Evolutionary conservation across 1,140 invertebrate genomes (phyloP).

Genomic region (Thalassaphorura encarpata): DNA sequence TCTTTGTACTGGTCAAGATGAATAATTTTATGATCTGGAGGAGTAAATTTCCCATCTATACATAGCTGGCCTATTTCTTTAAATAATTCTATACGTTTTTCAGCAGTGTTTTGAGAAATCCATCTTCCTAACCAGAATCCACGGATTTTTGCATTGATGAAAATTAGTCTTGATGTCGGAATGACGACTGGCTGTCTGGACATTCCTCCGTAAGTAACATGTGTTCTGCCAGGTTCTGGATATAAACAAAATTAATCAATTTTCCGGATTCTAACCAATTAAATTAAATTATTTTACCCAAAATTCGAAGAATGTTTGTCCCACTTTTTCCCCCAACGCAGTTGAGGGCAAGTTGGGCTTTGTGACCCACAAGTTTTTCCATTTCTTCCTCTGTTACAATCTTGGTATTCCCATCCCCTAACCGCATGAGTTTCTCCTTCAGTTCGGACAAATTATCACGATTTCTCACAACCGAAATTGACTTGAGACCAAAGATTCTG

Average conservation of each 20-base stretch:
- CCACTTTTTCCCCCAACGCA: slow-evolving; percentile 74
- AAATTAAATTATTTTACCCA: slow-evolving; percentile 39
- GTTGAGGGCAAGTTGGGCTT: slow-evolving; percentile 79
- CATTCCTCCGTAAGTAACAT: slow-evolving; percentile 98
- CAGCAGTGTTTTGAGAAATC: slow-evolving; percentile 43
- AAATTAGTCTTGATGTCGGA: slow-evolving; percentile 77
- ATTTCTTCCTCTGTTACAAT: slow-evolving; percentile 86
- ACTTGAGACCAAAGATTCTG: slow-evolving; percentile 60
- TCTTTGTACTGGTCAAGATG: slow-evolving; percentile 61
- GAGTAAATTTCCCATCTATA: slow-evolving; percentile 54
- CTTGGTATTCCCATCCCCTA: slow-evolving; percentile 64
- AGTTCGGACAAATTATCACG: slow-evolving; percentile 61
- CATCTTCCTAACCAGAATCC: slow-evolving; percentile 98
- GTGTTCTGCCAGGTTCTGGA: slow-evolving; percentile 50
- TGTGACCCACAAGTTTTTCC: slow-evolving; percentile 20
- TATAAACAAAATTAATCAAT: slow-evolving; percentile 7
- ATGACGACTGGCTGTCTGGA: slow-evolving; percentile 76
- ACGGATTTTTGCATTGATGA: slow-evolving; percentile 70
- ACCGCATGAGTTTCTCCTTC: slow-evolving; percentile 51
- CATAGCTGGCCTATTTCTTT: slow-evolving; percentile 61
- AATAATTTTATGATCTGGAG: slow-evolving; percentile 60
- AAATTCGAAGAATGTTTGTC: slow-evolving; percentile 64
- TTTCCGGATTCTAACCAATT: neutral
- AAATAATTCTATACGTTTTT: slow-evolving; percentile 60
- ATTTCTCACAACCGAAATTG: slow-evolving; percentile 76